These are phyloP conservation scores for Ectropis grisescens DNA, from an alignment of 1,140 invertebrate genomes.

Conservation along the genomic window DNA sequence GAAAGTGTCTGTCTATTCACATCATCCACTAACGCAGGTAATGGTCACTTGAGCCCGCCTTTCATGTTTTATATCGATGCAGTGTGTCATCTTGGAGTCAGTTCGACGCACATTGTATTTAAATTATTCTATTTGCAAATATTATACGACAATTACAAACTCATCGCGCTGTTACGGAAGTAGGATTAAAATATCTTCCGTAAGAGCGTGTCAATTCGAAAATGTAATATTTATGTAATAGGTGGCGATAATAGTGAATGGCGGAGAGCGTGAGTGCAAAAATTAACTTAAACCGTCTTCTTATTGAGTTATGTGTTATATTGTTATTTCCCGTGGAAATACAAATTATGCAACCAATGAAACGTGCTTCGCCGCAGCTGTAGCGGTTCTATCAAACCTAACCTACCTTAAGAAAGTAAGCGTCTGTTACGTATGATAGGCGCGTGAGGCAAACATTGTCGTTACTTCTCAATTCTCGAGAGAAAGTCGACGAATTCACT, in stretches of 20 bases:
- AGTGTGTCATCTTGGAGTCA: no score
- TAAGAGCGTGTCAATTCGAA: slow-evolving; percentile 9
- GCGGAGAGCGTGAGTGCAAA: slow-evolving; percentile 9
- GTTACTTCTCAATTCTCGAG: slow-evolving; percentile 18
- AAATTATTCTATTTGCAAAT: no score
- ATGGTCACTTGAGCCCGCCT: no score
- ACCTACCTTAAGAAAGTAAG: slow-evolving; percentile 12
- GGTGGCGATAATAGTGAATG: slow-evolving; percentile 7
- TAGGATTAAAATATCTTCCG: slow-evolving; percentile 9
- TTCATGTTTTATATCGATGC: no score
- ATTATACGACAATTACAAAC: no score
- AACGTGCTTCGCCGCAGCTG: slow-evolving; percentile 1
- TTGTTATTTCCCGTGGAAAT: slow-evolving; percentile 8
- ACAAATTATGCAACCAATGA: slow-evolving; percentile 8
- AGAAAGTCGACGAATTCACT: slow-evolving; percentile 16
- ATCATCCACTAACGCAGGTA: no score
- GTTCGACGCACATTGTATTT: no score
- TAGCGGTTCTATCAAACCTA: neutral
- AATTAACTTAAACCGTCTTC: slow-evolving; percentile 6
- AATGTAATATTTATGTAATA: slow-evolving; percentile 6
- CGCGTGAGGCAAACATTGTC: slow-evolving; percentile 3
- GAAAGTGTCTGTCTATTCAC: slow-evolving; percentile 34
- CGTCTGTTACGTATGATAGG: neutral
- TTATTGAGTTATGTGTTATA: slow-evolving; percentile 2
- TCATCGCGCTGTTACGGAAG: slow-evolving; percentile 11